Evolutionary conservation across 2,888 invertebrate genomes (phyloP), one percentile per base, ranked within the genome.

Genomic region (Hofmannophila pseudospretella): DNA sequence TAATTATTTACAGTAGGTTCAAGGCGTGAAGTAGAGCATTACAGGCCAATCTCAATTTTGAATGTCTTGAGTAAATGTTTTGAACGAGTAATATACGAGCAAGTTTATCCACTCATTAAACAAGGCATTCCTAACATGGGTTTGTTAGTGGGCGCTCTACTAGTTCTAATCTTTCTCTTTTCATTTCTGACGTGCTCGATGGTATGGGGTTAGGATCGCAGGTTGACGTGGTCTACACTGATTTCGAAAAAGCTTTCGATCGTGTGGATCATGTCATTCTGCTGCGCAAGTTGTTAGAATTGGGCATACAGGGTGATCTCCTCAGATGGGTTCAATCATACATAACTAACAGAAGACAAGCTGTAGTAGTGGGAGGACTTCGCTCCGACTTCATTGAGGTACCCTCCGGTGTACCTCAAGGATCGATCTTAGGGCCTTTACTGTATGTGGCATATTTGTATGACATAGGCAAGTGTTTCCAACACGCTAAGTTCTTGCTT

Each of bases 271-370:
- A 45, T 28, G 20, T 39, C 9, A 45, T 45, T 4, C 23, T 43
- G n/a, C 11, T 43, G 2, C 7, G 26, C 1, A 49, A 47, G 16
- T 26, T 49, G 4, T 4, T 28, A 4, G 19, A 7, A 4, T 20
- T 49, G 0, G 44, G 41, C 10, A 36, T 49, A n/a, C 41, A 38
- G 9, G 44, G 49, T 1, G 33, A 40, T 19, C 25, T 49, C 1
- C 23, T 46, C 3, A 20, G 44, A 14, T 46, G 47, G 45, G 13
- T 42, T 1, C 16, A 34, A 8, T 50, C 46, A 1, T 50, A 45
- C 27, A 5, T 47, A 12, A 7, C 35, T 10, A 44, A 47, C 7
- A 11, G 44, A 1, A 14, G 11, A 1, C 44, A 47, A 20, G 38
- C 41, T 11, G 50, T 50, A 1, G 41, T 39, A 0, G 2, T 44